phyloP scores from a whole-genome alignment of 2,113 vertebrate species.

The Cyrtonyx montezumae region DNA sequence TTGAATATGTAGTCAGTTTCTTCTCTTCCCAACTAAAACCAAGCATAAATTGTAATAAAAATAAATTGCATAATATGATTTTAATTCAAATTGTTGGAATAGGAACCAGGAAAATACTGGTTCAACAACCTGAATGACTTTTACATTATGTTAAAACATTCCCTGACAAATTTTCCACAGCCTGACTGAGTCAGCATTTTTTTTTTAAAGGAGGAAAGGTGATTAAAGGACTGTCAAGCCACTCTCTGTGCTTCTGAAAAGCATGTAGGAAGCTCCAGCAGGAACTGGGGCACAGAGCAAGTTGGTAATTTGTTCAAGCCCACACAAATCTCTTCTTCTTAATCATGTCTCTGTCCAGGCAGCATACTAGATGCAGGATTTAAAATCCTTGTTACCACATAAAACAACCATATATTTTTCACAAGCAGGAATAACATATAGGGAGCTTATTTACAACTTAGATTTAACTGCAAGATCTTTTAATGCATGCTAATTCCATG shows the following conservation, averaged over 20 bases:
- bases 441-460: neutral
- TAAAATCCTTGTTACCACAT: neutral
- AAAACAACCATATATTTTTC: neutral
- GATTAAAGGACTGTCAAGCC: neutral
- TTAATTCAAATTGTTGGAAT: neutral
- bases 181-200: neutral
- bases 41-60: neutral
- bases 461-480: neutral
- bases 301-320: neutral
- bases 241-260: neutral
- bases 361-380: constrained; percentile 1
- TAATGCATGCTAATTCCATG: neutral
- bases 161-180: neutral
- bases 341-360: neutral
- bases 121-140: neutral
- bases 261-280: neutral
- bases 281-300: neutral
- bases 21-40: neutral
- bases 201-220: neutral
- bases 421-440: neutral
- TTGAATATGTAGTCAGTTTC: neutral
- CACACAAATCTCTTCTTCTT: neutral
- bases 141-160: neutral
- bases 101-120: neutral
- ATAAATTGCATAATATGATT: neutral